These are phyloP conservation scores for Toxonevra muliebris DNA, from an alignment of 2,888 invertebrate genomes.

Conservation along the genomic window DNA sequence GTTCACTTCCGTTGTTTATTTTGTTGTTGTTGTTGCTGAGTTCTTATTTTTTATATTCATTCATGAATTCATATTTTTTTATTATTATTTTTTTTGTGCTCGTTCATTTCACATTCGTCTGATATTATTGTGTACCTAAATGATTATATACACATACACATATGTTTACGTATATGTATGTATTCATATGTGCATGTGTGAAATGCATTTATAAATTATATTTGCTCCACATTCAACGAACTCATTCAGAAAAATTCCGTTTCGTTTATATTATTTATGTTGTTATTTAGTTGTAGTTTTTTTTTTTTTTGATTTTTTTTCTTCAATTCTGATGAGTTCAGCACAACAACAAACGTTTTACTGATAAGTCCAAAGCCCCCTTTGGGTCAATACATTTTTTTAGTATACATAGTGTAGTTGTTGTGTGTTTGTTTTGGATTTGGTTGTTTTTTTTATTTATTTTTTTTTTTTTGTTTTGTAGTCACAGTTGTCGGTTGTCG, in stretches of 20 bases:
- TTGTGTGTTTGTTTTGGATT: too few species aligned
- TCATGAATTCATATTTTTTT: constrained; percentile 39
- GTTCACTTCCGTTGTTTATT: constrained; percentile 48
- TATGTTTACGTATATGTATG: background rate
- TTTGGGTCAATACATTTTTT: constrained; percentile 24
- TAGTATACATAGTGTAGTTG: too few species aligned
- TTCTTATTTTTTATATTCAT: constrained; percentile 33
- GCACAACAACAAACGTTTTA: constrained; percentile 15
- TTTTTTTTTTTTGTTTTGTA: too few species aligned
- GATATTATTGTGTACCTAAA: constrained; percentile 42
- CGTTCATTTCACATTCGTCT: constrained; percentile 1
- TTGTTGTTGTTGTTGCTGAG: constrained; percentile 25
- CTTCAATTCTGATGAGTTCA: constrained; percentile 21
- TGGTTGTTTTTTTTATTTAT: too few species aligned
- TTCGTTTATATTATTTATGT: background rate
- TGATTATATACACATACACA: constrained; percentile 18
- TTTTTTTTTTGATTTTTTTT: constrained; percentile 2
- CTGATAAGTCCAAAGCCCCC: constrained; percentile 24
- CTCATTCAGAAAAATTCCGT: constrained; percentile 39
- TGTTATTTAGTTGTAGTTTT: constrained; percentile 6
- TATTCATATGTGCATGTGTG: background rate
- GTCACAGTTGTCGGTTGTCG: too few species aligned
- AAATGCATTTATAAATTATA: constrained; percentile 5
- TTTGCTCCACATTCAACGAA: constrained; percentile 38
- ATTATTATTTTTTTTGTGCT: constrained; percentile 17